Conservation (phyloP, 2,888 invertebrate species). For the Norana najaformis region DNA sequence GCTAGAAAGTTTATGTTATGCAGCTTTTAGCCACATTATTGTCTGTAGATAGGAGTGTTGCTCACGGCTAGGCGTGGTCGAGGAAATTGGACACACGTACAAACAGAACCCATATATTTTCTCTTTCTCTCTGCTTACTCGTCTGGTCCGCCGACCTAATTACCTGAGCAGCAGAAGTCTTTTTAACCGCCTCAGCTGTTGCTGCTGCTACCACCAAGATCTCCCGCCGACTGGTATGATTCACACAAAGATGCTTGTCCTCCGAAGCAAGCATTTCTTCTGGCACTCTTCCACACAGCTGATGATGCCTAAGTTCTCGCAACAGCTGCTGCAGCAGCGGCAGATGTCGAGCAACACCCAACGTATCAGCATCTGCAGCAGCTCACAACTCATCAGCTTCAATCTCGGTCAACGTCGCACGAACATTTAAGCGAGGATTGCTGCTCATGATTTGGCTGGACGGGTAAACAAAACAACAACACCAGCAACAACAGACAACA, state of each 20-base stretch:
- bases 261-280: conserved; percentile 5
- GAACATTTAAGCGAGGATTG: background rate
- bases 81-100: background rate
- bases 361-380: background rate
- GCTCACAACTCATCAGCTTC: background rate
- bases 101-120: background rate
- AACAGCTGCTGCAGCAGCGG: background rate
- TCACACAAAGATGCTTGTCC: background rate
- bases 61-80: background rate
- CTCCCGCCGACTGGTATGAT: background rate
- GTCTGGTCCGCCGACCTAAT: background rate
- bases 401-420: background rate
- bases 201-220: background rate
- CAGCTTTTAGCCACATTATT: background rate
- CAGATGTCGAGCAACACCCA: background rate
- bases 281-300: background rate
- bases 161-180: background rate
- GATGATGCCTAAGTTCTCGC: background rate
- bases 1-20: background rate
- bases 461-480: background rate
- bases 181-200: background rate
- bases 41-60: background rate
- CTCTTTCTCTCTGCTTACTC: background rate
- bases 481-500: background rate
- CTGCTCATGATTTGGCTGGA: background rate